These are phyloP conservation scores for Brachionus asplanchnoidis DNA, from an alignment of 1,140 invertebrate species.

Conservation along the genomic window DNA sequence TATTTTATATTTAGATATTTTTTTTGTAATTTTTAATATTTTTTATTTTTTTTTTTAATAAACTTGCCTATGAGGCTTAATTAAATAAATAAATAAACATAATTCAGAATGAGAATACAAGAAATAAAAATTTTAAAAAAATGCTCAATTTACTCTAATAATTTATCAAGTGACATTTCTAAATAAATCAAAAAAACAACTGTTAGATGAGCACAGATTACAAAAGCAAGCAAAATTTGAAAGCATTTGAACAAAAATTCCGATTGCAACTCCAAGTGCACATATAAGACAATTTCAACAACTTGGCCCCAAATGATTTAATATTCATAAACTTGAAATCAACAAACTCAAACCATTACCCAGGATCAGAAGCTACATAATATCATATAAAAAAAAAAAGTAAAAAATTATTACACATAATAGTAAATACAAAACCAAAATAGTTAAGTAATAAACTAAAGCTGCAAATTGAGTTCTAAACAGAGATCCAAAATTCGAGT, in stretches of 20 bases:
- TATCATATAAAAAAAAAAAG: neutral
- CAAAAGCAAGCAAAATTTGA: neutral
- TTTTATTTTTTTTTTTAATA: no score
- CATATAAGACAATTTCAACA: constrained; percentile 8
- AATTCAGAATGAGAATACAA: no score
- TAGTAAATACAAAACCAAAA: neutral
- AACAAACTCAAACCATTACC: constrained; percentile 3
- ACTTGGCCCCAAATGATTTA: neutral
- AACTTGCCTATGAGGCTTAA: no score
- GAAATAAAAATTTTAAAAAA: no score
- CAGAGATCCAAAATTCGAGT: neutral
- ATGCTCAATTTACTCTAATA: no score
- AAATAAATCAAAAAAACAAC: no score
- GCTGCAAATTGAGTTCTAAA: neutral
- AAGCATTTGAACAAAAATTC: neutral
- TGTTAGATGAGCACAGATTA: neutral
- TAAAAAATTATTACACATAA: neutral
- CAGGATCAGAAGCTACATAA: constrained; percentile 26
- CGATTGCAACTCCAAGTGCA: neutral
- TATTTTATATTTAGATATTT: no score
- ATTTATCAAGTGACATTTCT: neutral
- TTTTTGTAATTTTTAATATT: no score
- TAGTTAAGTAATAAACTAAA: constrained; percentile 16
- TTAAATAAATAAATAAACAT: no score
- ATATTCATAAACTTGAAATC: constrained; percentile 27